Percentiles rank a stretch among this genome's conserved stretches.
These are phyloP conservation scores for Rotaria magnacalcarata DNA, from an alignment of 2,888 invertebrate genomes.

Conservation along the genomic window DNA sequence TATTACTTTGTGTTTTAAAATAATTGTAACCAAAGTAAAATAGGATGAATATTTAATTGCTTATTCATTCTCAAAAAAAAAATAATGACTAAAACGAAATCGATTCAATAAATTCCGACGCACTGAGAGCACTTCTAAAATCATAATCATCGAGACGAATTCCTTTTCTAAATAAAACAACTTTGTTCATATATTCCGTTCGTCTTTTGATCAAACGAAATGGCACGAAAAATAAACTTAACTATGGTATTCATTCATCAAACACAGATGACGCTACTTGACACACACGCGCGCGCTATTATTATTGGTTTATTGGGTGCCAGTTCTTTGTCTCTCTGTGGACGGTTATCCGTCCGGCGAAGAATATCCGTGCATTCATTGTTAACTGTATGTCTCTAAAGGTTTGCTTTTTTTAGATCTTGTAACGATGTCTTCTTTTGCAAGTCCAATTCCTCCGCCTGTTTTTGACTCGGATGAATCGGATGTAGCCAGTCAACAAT, in stretches of 20 bases:
- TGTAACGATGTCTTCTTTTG: not conserved
- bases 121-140: too few species aligned
- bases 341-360: slow-evolving; percentile 1
- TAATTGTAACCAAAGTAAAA: too few species aligned
- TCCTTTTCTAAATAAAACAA: too few species aligned
- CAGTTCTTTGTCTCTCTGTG: not conserved
- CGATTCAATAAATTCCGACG: too few species aligned
- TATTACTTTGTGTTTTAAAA: too few species aligned
- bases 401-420: not conserved
- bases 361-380: slow-evolving; percentile 2
- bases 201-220: not conserved
- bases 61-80: too few species aligned
- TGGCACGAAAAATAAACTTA: not conserved
- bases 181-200: not conserved
- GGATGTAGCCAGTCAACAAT: slow-evolving; percentile 29
- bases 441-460: slow-evolving; percentile 28
- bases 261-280: not conserved
- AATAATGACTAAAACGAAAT: too few species aligned
- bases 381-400: not conserved
- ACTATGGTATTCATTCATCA: not conserved
- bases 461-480: slow-evolving; percentile 29
- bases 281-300: too few species aligned
- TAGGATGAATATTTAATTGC: too few species aligned
- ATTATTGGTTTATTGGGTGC: not conserved
- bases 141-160: not conserved